Conservation (phyloP, 2,888 invertebrate species). For the Leptinotarsa tumamoca region DNA sequence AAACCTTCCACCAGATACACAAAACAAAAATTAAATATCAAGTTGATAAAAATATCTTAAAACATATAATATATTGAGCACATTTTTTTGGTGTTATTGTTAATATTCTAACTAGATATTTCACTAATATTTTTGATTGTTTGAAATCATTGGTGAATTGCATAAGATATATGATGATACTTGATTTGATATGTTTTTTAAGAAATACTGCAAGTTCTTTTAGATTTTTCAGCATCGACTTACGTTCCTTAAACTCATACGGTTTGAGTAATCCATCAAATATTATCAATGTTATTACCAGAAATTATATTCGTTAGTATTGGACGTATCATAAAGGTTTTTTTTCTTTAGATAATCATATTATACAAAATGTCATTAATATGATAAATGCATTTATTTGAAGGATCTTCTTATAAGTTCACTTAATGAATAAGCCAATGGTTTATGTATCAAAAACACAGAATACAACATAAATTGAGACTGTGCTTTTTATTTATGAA, state of each 20-base stretch:
- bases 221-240: not conserved
- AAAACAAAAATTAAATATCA: constrained; percentile 34
- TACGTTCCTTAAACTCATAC: not conserved
- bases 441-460: too few species aligned
- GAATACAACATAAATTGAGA: too few species aligned
- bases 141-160: not conserved
- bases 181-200: not conserved
- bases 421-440: too few species aligned
- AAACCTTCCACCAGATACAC: constrained; percentile 48
- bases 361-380: too few species aligned
- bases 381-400: too few species aligned
- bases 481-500: too few species aligned
- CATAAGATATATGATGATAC: not conserved
- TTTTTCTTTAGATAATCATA: too few species aligned
- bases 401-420: too few species aligned
- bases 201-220: not conserved
- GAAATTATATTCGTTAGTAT: too few species aligned
- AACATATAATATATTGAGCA: constrained; percentile 47
- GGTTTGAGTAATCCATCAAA: not conserved
- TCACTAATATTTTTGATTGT: constrained; percentile 2
- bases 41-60: constrained; percentile 35
- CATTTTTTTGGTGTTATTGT: constrained; percentile 49
- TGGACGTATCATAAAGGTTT: too few species aligned
- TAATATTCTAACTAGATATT: constrained; percentile 30
- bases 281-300: not conserved